Evolutionary conservation across 92 coral and sea anemone genomes (phyloP).

Genomic region (Pocillopora meandrina): DNA sequence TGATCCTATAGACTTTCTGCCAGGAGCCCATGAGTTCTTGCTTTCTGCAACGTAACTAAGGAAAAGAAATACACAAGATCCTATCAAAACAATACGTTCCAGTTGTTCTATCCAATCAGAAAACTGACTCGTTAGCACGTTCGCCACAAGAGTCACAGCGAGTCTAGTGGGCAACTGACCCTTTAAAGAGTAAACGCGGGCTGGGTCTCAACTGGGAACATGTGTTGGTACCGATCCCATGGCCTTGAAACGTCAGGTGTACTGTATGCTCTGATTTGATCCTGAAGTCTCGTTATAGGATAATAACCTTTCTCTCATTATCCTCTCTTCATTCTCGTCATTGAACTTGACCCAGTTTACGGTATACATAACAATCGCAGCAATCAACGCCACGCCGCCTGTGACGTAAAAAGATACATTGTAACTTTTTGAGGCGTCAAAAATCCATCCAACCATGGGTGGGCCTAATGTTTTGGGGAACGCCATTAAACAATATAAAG

Average conservation of each 20-base stretch:
- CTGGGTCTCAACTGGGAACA: no score
- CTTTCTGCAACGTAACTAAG: no score
- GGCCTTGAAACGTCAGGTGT: background rate
- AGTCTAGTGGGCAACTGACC: background rate
- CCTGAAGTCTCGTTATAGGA: background rate
- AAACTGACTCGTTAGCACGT: background rate
- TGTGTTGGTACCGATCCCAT: no score
- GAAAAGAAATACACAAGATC: no score
- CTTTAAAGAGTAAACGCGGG: background rate
- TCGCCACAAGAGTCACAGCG: background rate
- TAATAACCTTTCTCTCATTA: background rate
- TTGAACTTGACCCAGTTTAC: conserved; percentile 8
- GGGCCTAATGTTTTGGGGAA: conserved; percentile 78
- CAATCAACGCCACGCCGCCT: conserved; percentile 44
- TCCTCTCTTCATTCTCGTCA: background rate
- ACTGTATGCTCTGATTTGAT: background rate
- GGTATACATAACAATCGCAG: conserved; percentile 43
- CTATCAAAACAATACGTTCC: background rate
- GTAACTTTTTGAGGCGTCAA: conserved; percentile 49
- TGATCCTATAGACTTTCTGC: no score
- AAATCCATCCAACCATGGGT: conserved; percentile 71
- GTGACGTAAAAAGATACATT: conserved; percentile 59
- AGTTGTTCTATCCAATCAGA: background rate
- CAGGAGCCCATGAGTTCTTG: no score
- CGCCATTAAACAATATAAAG: conserved; percentile 67